Evolutionary conservation across 2,797 vertebrate species (phyloP).

Genomic region (Gymnoscopelus microlampas): DNA sequence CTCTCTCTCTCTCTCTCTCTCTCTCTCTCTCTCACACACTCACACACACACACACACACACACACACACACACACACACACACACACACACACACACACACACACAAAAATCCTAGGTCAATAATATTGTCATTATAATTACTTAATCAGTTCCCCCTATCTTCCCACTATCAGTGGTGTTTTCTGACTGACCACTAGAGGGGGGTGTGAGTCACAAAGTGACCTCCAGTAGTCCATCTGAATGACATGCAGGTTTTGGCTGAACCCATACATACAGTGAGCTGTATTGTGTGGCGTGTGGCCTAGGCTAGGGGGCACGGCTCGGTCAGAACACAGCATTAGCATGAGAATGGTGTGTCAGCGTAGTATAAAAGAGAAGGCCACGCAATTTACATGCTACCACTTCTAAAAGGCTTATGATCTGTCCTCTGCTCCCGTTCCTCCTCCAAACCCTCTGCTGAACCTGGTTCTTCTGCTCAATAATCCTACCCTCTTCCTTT

Average conservation of each 20-base stretch:
- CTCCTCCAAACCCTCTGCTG: conserved; percentile 13
- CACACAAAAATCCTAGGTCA: too few relatives aligned
- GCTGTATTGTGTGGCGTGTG: conserved; percentile 42
- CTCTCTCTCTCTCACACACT: too few relatives aligned
- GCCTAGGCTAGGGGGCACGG: conserved; percentile 37
- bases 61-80: too few relatives aligned
- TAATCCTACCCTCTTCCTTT: conserved; percentile 8
- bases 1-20: too few relatives aligned
- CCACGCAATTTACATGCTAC: conserved; percentile 44
- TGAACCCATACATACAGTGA: conserved; percentile 17
- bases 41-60: too few relatives aligned
- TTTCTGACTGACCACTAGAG: too few relatives aligned
- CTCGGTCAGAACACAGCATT: conserved; percentile 52
- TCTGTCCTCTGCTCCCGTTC: conserved; percentile 21
- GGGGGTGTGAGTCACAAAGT: neutral
- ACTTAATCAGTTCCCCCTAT: too few relatives aligned
- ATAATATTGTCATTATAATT: too few relatives aligned
- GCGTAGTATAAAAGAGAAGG: conserved; percentile 48
- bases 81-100: too few relatives aligned
- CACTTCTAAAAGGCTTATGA: conserved; percentile 26
- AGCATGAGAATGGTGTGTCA: conserved; percentile 67
- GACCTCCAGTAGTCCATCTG: neutral
- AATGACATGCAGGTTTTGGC: conserved; percentile 13
- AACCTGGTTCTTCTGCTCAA: conserved; percentile 12
- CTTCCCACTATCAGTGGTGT: too few relatives aligned